Evolutionary conservation across 1,140 invertebrate species (phyloP), one percentile per base, ranked within the genome.

Genomic region (Ceratoteleas bidentatus): DNA sequence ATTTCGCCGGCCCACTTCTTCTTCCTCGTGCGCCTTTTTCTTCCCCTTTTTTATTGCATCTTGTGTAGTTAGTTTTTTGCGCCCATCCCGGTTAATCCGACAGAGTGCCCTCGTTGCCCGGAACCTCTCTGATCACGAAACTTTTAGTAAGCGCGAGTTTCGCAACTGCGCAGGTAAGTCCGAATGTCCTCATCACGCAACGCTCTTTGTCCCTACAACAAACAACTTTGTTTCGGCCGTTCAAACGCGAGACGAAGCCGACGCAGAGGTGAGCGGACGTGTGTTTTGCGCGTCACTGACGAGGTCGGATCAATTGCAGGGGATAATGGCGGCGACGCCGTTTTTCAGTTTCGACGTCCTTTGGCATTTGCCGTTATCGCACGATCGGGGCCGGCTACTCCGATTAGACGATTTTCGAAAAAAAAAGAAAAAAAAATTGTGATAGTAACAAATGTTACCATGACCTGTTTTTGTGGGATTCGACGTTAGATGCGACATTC

Each of bases 91-190:
- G 76, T 81, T 80, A 85, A 80, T 80, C 76, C 72, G 76, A 74
- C 56, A 80, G 73, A 85, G 75, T 85, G 76, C 40, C 45, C 64
- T 62, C 62, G 70, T 78, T 45, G 58, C 54, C 60, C 43, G 68
- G 60, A 65, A 70, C 70, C 47, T 77, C 77, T 78, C 81, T 81
- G 77, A 83, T 83, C 84, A 81, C 72, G 73, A 79, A 76, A 79
- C 75, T 76, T 79, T 81, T 45, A 66, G 74, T 56, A 49, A 74
- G 61, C 72, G 72, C 47, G 38, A 82, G 79, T 76, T 82, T 76
- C 62, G 43, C 65, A 64, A 79, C 75, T 70, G 54, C 24, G 65
- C 60, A 79, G 79, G 70, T 84, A 70, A 83, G 56, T 69, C 62
- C 62, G 16, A 81, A 66, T 72, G 72, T 72, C 53, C 65, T 70